Evolutionary conservation across 2,888 invertebrate species (phyloP).

Genomic region (Nephrotoma appendiculata): DNA sequence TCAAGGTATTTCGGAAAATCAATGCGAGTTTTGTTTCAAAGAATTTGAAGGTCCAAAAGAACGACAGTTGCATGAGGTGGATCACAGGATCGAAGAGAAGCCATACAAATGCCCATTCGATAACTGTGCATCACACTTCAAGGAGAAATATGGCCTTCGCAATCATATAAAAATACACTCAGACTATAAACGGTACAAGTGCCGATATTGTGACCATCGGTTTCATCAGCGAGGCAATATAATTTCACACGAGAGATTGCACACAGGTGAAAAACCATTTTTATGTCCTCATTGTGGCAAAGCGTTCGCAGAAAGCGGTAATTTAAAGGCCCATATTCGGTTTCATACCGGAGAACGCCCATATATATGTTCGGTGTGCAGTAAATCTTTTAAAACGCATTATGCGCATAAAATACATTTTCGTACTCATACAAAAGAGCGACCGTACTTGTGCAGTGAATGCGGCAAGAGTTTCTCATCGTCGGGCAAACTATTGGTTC

Average conservation of each 20-base stretch:
- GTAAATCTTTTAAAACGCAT: constrained; percentile 8
- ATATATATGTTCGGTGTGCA: constrained; percentile 9
- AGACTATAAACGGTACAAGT: constrained; percentile 11
- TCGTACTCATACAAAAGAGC: constrained; percentile 12
- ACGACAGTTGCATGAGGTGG: constrained; percentile 7
- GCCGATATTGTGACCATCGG: constrained; percentile 12
- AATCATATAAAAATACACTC: constrained; percentile 12
- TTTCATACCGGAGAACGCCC: constrained; percentile 14
- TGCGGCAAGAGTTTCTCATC: constrained; percentile 13
- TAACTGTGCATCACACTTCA: constrained; percentile 10
- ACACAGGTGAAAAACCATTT: constrained; percentile 13
- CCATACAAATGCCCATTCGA: constrained; percentile 11
- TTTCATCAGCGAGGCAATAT: constrained; percentile 12
- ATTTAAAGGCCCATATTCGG: constrained; percentile 11
- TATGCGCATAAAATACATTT: constrained; percentile 13
- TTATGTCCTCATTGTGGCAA: constrained; percentile 12
- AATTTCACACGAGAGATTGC: constrained; percentile 12
- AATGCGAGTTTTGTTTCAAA: constrained; percentile 12
- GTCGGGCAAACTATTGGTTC: constrained; percentile 12
- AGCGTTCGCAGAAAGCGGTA: constrained; percentile 12
- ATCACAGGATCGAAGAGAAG: constrained; percentile 10
- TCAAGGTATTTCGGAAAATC: constrained; percentile 9
- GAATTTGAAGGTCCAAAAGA: constrained; percentile 2
- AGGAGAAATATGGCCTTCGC: constrained; percentile 11
- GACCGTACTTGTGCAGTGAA: constrained; percentile 11